phyloP scores from a whole-genome alignment of 2,113 vertebrate genomes.

The Protobothrops flavoviridis region DNA sequence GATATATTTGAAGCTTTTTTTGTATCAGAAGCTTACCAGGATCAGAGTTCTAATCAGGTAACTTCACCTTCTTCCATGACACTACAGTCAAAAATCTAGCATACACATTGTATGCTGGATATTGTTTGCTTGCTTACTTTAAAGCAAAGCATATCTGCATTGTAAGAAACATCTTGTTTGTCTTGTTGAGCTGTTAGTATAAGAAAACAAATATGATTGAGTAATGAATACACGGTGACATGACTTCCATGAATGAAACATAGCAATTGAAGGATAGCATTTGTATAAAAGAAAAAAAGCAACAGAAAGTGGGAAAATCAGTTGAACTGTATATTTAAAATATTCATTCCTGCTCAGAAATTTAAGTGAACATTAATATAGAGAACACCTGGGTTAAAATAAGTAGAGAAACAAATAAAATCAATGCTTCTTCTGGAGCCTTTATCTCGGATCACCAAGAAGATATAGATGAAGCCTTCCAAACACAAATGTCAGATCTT shows the following conservation, averaged over 20 bases:
- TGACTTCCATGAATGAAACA: neutral
- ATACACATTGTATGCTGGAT: neutral
- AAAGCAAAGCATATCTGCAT: neutral
- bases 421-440: neutral
- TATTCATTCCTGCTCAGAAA: neutral
- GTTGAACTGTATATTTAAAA: neutral
- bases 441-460: neutral
- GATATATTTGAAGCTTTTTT: neutral
- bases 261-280: neutral
- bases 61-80: neutral
- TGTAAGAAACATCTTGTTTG: neutral
- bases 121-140: neutral
- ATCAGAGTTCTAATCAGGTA: neutral
- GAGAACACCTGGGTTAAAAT: neutral
- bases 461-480: neutral
- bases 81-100: neutral
- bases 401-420: neutral
- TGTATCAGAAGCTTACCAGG: neutral
- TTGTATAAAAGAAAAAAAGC: neutral
- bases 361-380: neutral
- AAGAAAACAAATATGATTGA: neutral
- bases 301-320: neutral
- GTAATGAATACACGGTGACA: neutral
- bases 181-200: neutral
- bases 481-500: neutral